Conservation (phyloP, 2,797 vertebrate species). For the Meriones psammophilus region DNA sequence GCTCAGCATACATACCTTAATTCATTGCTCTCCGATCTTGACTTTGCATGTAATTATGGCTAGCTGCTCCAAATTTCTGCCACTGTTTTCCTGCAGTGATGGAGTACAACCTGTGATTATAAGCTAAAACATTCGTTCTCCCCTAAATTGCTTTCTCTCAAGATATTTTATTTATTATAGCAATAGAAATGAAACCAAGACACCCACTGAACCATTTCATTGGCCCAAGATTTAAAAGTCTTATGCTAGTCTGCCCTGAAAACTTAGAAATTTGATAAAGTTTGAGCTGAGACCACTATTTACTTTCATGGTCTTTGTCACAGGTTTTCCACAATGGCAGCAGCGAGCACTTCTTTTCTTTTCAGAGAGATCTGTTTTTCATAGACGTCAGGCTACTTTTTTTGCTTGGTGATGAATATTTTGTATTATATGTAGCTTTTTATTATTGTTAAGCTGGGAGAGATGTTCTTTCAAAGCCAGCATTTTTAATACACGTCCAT, state of each 20-base stretch:
- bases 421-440: constrained; percentile 9
- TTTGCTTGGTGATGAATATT: constrained; percentile 32
- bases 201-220: neutral
- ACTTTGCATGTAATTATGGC: neutral
- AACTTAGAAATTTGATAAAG: neutral
- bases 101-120: neutral
- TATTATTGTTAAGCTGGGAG: neutral
- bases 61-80: neutral
- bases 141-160: neutral
- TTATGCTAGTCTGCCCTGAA: neutral
- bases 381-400: neutral
- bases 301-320: neutral
- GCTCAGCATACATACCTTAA: neutral
- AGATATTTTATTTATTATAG: neutral
- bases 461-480: constrained; percentile 12
- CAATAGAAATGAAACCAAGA: neutral
- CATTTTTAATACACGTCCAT: neutral
- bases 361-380: neutral
- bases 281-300: constrained; percentile 9
- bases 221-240: neutral
- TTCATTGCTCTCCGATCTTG: neutral
- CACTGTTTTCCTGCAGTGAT: neutral
- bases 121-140: neutral
- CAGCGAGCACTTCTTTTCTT: neutral
- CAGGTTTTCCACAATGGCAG: neutral